Conservation (phyloP, 2,113 vertebrate species). For the Turdus rufiventris region DNA sequence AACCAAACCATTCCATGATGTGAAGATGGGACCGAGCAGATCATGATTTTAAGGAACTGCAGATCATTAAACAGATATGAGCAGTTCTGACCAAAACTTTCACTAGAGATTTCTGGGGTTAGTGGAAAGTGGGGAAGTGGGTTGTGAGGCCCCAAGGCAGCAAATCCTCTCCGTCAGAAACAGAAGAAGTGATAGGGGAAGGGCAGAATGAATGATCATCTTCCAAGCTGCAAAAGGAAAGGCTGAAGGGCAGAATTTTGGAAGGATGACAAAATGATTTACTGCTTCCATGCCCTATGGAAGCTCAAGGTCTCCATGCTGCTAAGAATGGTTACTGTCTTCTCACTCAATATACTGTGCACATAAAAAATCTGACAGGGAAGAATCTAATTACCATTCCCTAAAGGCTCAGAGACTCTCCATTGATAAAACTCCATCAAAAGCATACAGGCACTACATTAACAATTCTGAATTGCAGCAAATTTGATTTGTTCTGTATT, state of each 20-base stretch:
- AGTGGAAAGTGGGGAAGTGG: not conserved
- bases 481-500: not conserved
- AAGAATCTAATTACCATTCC: not conserved
- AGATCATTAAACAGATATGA: not conserved
- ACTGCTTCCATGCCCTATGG: not conserved
- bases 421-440: not conserved
- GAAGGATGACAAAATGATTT: not conserved
- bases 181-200: not conserved
- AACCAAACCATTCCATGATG: not conserved
- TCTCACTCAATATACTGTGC: not conserved
- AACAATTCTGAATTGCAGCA: not conserved
- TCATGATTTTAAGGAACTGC: not conserved
- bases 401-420: not conserved
- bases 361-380: not conserved
- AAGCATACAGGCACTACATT: not conserved
- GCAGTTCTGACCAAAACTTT: not conserved
- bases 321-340: conserved; percentile 1
- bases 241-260: not conserved
- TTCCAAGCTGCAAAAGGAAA: not conserved
- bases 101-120: not conserved
- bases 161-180: not conserved
- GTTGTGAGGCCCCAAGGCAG: not conserved
- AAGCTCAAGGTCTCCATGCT: not conserved
- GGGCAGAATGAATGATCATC: not conserved
- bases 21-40: not conserved